A percentile compares a stretch with the other conserved stretches of the same genome.
Conservation (phyloP, 2,888 invertebrate genomes). For the Cistogaster globosa region DNA sequence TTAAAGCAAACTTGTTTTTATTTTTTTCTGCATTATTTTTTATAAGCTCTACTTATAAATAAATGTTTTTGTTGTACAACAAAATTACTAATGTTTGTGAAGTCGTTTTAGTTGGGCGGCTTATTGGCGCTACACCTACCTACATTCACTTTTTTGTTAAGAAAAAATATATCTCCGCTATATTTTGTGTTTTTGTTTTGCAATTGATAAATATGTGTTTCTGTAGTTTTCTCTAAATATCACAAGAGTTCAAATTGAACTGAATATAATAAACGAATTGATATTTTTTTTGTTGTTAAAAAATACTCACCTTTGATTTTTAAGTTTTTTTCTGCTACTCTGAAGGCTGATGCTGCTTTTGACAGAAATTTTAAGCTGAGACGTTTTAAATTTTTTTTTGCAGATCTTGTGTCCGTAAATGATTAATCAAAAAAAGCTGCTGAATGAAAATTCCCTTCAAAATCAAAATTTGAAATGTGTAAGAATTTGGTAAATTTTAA, state of each 20-base stretch:
- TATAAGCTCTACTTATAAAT: too few species aligned
- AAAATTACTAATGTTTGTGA: not conserved
- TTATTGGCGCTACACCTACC: slow-evolving; percentile 63
- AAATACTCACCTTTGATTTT: slow-evolving; percentile 61
- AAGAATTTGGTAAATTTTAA: too few species aligned
- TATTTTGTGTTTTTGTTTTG: slow-evolving; percentile 15
- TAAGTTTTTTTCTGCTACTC: not conserved
- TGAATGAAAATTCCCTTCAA: slow-evolving; percentile 51
- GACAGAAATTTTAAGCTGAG: slow-evolving; percentile 8
- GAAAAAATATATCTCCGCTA: not conserved
- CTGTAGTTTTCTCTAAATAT: slow-evolving; percentile 42
- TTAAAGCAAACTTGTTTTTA: slow-evolving; percentile 39
- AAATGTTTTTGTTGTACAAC: slow-evolving; percentile 3
- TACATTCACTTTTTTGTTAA: slow-evolving; percentile 56
- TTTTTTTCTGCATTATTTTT: slow-evolving; percentile 45
- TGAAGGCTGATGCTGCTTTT: not conserved
- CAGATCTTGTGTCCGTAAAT: slow-evolving; percentile 14
- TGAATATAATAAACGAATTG: slow-evolving; percentile 9
- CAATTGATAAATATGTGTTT: not conserved
- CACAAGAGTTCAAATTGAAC: slow-evolving; percentile 50
- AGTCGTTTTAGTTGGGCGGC: not conserved
- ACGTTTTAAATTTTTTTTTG: slow-evolving; percentile 29
- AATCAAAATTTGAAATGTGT: not conserved
- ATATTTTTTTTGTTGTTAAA: slow-evolving; percentile 14
- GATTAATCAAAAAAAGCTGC: slow-evolving; percentile 37